Conservation (phyloP, 23 tunicate genomes). For the Phallusia fumigata region DNA sequence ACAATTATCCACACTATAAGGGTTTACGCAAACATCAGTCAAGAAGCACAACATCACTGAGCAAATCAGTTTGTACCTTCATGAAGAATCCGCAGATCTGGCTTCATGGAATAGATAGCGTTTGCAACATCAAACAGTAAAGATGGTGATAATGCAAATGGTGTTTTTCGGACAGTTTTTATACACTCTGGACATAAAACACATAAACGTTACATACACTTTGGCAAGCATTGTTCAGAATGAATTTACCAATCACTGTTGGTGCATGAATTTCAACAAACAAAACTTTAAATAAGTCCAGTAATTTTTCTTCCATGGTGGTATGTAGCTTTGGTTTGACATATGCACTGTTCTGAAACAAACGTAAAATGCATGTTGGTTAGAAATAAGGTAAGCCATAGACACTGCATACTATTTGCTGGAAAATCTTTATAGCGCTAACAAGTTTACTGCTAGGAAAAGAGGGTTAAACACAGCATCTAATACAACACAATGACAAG, state of each 20-base stretch:
- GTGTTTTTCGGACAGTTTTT: neutral
- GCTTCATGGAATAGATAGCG: neutral
- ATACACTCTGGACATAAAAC: neutral
- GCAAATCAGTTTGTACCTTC: neutral
- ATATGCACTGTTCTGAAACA: neutral
- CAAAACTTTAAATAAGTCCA: neutral
- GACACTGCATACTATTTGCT: too few species aligned
- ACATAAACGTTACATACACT: neutral
- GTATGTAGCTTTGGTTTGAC: neutral
- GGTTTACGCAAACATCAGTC: too few species aligned
- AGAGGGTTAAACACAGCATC: too few species aligned
- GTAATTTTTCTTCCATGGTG: neutral
- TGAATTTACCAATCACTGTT: neutral
- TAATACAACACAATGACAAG: too few species aligned
- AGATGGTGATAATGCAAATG: neutral
- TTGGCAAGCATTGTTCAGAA: neutral
- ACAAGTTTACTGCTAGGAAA: too few species aligned
- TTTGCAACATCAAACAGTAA: neutral
- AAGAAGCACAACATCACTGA: too few species aligned
- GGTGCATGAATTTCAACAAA: slow-evolving; percentile 3
- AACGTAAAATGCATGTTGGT: too few species aligned
- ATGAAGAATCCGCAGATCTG: neutral
- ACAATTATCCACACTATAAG: neutral
- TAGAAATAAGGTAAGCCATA: too few species aligned
- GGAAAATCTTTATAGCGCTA: too few species aligned